Percentiles rank a stretch among this genome's conserved stretches.
Conservation (phyloP, 2,797 vertebrate genomes). For the Mus minutoides region DNA sequence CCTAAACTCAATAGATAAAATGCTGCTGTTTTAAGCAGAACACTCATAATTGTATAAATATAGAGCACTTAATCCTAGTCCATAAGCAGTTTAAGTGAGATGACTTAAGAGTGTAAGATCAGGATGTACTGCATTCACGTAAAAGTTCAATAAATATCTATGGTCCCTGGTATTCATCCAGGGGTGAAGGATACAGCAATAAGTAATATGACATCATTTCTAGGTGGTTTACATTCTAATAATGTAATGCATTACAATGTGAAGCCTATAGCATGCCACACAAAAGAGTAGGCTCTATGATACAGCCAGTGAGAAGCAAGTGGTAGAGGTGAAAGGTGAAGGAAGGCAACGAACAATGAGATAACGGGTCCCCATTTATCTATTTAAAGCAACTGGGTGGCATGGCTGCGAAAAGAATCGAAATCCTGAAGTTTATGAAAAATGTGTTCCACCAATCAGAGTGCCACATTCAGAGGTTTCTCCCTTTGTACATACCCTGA, state of each 20-base stretch:
- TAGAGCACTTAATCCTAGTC: background rate
- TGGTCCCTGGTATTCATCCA: slow-evolving; percentile 15
- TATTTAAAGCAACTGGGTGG: background rate
- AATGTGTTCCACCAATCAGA: background rate
- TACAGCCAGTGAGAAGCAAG: too few species aligned
- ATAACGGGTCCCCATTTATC: background rate
- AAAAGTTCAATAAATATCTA: slow-evolving; percentile 47
- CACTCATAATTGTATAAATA: background rate
- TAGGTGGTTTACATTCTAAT: background rate
- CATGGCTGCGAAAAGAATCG: background rate
- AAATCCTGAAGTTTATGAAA: background rate
- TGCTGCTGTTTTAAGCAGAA: background rate
- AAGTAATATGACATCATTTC: slow-evolving; percentile 12
- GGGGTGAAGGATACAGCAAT: background rate
- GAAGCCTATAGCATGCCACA: fast-evolving
- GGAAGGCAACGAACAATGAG: background rate
- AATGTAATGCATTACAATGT: background rate
- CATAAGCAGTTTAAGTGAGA: slow-evolving; percentile 7
- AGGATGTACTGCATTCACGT: slow-evolving; percentile 10
- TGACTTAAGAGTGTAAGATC: slow-evolving; percentile 12
- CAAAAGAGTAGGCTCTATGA: background rate
- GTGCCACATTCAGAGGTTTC: background rate
- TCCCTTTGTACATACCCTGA: background rate
- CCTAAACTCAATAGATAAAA: background rate
- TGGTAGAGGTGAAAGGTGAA: background rate